These are phyloP conservation scores for Xyliphius kryptos DNA, from an alignment of 2,113 vertebrate species.

Conservation along the genomic window DNA sequence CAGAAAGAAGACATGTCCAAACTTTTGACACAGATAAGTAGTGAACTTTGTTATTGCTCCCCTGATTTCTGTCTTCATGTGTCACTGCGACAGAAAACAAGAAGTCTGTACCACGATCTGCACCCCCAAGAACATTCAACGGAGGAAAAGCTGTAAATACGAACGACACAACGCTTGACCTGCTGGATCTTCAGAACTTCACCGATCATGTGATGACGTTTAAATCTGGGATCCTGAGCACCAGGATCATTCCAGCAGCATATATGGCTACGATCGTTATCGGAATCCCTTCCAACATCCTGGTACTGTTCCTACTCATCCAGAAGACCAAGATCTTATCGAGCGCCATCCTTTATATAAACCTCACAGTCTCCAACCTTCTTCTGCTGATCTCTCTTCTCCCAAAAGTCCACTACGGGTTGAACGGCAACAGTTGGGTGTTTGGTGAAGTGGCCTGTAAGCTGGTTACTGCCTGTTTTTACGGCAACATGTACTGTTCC, in stretches of 20 bases:
- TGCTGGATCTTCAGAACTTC: constrained; percentile 33
- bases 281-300: constrained; percentile 74
- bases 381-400: constrained; percentile 75
- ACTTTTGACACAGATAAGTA: too few relatives aligned
- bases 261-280: constrained; percentile 73
- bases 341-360: constrained; percentile 72
- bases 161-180: constrained; percentile 25
- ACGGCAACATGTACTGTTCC: constrained; percentile 85
- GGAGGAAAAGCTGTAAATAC: neutral
- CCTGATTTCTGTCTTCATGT: constrained; percentile 3
- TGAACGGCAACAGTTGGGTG: constrained; percentile 79
- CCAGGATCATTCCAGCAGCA: constrained; percentile 65
- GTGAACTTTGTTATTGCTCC: too few relatives aligned
- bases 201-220: constrained; percentile 49
- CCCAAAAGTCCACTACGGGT: constrained; percentile 77
- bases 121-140: constrained; percentile 51
- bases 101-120: neutral
- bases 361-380: constrained; percentile 77
- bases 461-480: constrained; percentile 71
- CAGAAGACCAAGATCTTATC: constrained; percentile 62
- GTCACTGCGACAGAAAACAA: constrained; percentile 42
- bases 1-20: too few relatives aligned
- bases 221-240: constrained; percentile 70
- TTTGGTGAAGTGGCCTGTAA: constrained; percentile 81
- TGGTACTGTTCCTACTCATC: constrained; percentile 71